Evolutionary conservation across 2,797 vertebrate genomes (phyloP).

Genomic region (Sibirionetta formosa): DNA sequence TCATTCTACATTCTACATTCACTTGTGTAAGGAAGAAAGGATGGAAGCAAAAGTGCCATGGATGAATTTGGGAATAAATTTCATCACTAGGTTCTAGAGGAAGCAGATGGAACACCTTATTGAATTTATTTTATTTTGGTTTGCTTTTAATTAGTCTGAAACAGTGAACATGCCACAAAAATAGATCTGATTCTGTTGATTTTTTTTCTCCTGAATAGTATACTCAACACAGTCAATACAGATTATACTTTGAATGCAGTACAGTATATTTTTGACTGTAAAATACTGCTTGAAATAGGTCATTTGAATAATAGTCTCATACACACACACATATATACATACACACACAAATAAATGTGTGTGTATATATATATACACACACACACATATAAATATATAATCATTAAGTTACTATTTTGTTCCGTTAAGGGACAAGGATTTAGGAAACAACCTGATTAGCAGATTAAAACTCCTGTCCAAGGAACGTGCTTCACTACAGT

Average conservation of each 20-base stretch:
- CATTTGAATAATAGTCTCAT: constrained; percentile 5
- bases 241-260: constrained; percentile 22
- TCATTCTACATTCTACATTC: background rate
- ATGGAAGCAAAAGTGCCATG: background rate
- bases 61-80: background rate
- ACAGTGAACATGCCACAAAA: constrained; percentile 1
- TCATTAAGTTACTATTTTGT: constrained; percentile 9
- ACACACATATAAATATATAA: background rate
- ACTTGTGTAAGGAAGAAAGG: background rate
- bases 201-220: background rate
- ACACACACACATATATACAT: constrained; percentile 46
- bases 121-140: background rate
- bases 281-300: constrained; percentile 48
- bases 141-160: background rate
- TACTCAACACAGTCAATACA: background rate
- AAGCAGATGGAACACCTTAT: background rate
- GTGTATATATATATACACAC: background rate
- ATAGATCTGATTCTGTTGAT: background rate
- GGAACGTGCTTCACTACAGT: background rate
- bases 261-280: constrained; percentile 55
- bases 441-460: constrained; percentile 32
- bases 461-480: constrained; percentile 21
- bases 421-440: background rate
- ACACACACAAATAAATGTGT: background rate
- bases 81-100: background rate